Percentiles rank a stretch among this genome's conserved stretches.
phyloP scores from a whole-genome alignment of 2,113 vertebrate genomes.

The Oreotrochilus melanogaster region DNA sequence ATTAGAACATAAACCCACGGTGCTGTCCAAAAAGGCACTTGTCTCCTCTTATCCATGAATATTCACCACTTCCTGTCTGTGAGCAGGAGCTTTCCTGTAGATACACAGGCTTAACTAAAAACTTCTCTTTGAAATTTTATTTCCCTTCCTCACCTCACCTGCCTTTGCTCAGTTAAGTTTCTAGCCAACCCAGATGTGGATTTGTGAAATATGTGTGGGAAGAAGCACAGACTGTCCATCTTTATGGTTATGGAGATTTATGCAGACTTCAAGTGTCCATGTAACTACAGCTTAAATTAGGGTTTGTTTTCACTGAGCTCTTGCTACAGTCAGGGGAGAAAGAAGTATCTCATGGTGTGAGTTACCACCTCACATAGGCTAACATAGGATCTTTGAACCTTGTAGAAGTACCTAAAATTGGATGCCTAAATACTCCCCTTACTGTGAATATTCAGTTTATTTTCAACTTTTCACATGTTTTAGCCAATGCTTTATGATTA shows the following conservation, averaged over 20 bases:
- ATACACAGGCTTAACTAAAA: not conserved
- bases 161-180: not conserved
- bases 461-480: not conserved
- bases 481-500: not conserved
- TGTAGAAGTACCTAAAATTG: not conserved
- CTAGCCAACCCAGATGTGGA: not conserved
- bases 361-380: not conserved
- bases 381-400: not conserved
- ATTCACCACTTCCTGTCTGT: not conserved
- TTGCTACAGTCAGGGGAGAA: not conserved
- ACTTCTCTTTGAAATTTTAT: not conserved
- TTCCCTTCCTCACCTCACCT: not conserved
- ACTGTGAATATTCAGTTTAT: not conserved
- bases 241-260: not conserved
- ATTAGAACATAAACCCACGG: not conserved
- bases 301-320: not conserved
- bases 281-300: not conserved
- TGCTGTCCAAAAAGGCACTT: not conserved
- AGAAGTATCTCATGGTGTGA: accelerated
- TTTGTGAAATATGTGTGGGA: not conserved
- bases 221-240: not conserved
- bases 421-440: not conserved
- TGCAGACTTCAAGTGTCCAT: not conserved
- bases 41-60: not conserved
- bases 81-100: not conserved